Conservation (phyloP, 2,113 vertebrate species). For the Zosterops pallidus region DNA sequence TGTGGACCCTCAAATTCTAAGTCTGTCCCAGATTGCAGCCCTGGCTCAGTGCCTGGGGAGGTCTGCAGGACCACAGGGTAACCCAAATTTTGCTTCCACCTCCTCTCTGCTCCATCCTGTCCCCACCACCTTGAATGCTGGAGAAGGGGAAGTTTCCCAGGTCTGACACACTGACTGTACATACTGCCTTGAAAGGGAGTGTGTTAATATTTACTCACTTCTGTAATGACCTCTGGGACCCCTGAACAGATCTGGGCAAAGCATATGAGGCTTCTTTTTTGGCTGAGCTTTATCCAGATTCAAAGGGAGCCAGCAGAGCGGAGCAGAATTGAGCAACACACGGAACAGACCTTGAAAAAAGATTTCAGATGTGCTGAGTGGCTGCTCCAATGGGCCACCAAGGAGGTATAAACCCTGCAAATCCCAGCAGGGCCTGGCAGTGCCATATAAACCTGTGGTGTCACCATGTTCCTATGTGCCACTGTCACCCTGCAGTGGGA, state of each 20-base stretch:
- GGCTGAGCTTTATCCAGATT: not conserved
- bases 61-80: not conserved
- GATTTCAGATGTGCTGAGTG: not conserved
- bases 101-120: not conserved
- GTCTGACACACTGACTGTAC: not conserved
- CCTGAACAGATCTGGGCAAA: not conserved
- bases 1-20: not conserved
- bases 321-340: not conserved
- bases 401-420: not conserved
- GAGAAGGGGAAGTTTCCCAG: not conserved
- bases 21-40: not conserved
- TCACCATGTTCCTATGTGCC: conserved; percentile 4
- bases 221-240: not conserved
- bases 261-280: not conserved
- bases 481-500: not conserved
- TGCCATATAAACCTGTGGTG: not conserved
- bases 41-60: not conserved
- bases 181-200: not conserved
- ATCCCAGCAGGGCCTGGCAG: not conserved
- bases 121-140: not conserved
- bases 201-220: not conserved
- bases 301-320: not conserved
- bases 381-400: not conserved
- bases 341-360: not conserved
- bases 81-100: not conserved